Evolutionary conservation across 2,797 vertebrate species (phyloP).

Genomic region (Miichthys miiuy): DNA sequence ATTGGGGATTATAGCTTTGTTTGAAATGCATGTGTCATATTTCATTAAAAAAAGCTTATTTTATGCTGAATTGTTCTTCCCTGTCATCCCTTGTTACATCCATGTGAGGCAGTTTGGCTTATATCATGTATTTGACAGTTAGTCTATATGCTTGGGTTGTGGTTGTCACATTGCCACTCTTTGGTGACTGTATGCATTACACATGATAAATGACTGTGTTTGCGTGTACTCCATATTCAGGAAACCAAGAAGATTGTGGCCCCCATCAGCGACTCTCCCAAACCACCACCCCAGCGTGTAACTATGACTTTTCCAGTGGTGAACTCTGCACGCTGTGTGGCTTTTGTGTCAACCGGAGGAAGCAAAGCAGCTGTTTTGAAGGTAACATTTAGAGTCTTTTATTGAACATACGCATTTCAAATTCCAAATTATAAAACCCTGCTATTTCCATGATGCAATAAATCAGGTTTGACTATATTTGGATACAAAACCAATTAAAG

Average conservation of each 20-base stretch:
- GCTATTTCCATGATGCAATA: conserved; percentile 13
- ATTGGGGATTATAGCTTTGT: not conserved
- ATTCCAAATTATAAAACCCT: not conserved
- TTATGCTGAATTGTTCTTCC: not conserved
- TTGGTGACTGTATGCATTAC: conserved; percentile 15
- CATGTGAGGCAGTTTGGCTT: conserved; percentile 12
- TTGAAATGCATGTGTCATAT: not conserved
- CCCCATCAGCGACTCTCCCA: conserved; percentile 92
- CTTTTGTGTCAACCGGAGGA: conserved; percentile 92
- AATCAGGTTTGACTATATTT: not conserved
- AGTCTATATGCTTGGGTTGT: conserved; percentile 18
- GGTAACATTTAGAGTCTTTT: conserved; percentile 74
- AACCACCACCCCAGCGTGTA: conserved; percentile 91
- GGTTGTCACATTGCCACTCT: conserved; percentile 21
- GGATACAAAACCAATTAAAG: not conserved
- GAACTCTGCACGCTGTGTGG: conserved; percentile 89
- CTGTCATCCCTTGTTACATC: not conserved
- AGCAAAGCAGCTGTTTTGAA: conserved; percentile 92
- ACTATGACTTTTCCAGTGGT: conserved; percentile 92
- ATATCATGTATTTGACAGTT: conserved; percentile 17
- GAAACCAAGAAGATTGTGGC: conserved; percentile 90
- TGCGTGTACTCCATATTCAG: conserved; percentile 74
- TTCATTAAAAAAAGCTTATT: not conserved
- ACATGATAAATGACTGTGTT: conserved; percentile 33
- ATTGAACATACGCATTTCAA: not conserved